Base-by-base conservation (phyloP, 2,888 invertebrate genomes). In the Epinotia brunnichana region DNA sequence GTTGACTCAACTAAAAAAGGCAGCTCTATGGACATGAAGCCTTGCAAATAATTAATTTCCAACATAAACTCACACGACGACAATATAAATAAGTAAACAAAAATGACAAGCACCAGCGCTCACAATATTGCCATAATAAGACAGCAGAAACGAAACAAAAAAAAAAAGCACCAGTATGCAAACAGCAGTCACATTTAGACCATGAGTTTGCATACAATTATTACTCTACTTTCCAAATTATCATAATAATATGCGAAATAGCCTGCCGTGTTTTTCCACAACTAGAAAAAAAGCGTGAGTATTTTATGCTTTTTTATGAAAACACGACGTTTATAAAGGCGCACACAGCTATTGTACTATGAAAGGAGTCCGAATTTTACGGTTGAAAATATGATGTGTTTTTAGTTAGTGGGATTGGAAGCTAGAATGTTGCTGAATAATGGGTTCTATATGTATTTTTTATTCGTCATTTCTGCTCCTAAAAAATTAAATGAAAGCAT, bases 171-270 rank as follows among this genome's bases (percentile, higher is more conserved):
- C 39, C 11, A 19, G 9, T 19, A 59, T 69, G 35, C 29, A 48
- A 24, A 41, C 48, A 3, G 19, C 19, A 11, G 57, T 48, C 35
- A 51, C 7, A 51, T 59, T 11, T 24, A 29, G 35, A 48, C 57
- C 5, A 48, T 10, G 15, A 57, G n/a, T 21, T 9, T 68, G 68
- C 68, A 68, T 51, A 51, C 17, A 39, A 17, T 51, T n/a, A 54
- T 63, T 21, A 10, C 21, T 54, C 24, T 41, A 17, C 54, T 54
- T 29, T 7, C 17, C 61, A 69, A 62, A 69, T 69, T 62, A 69
- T 62, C 39, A 69, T 61, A 69, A 69, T 41, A 53, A 54, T 39
- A 62, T 62, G 69, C 61, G 15, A 61, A 61, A n/a, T 53, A 41
- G 39, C 44, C 21, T 24, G 41, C 17, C 24, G 5, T 35, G 15